Base-by-base conservation (phyloP, 2,888 invertebrate species). In the Malthinus flaveolus region DNA sequence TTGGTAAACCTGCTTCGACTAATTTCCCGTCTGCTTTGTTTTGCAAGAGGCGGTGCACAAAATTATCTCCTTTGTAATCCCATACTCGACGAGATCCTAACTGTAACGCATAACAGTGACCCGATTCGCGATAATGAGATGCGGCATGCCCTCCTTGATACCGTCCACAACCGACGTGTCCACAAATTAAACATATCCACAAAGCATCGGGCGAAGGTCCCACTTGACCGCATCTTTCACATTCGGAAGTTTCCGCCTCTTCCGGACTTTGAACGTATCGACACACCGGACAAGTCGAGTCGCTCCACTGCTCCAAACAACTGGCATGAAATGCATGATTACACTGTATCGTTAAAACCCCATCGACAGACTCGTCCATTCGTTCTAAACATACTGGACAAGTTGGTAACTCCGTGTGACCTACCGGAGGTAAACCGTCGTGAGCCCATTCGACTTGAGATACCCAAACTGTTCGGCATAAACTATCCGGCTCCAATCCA, bases 151-250 rank as follows among this genome's bases (percentile, higher is more conserved):
- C 97, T 33, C 85, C 82, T 69, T 84, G 84, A 59, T 86, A 85
- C 42, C 97, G 85, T 3, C 99, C 98, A 78, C 99, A 99, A 23
- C 99, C 99, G 8, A 99, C 91, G 76, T 98, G 93, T 1, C 99
- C 99, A 77, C 99, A 99, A 62, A 99, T 95, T 51, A 99, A 83
- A 75, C 99, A 99, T 69, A 99, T 98, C 99, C 99, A 99, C 3
- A 99, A 82, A 52, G 95, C 88, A 69, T 94, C 93, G 0, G 87
- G 83, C 51, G 84, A 85, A 3, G 79, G 79, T 33, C 81, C 81
- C 0, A 63, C 61, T 55, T 75, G 70, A 44, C 82, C 83, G 61
- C 84, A 84, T 77, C 80, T 84, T 83, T 76, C 85, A 78, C 79
- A 87, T 74, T 77, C 86, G 64, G 80, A 84, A 73, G 75, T 83